phyloP scores from a whole-genome alignment of 1,140 invertebrate genomes.

The Philotrypesis tridentata region DNA sequence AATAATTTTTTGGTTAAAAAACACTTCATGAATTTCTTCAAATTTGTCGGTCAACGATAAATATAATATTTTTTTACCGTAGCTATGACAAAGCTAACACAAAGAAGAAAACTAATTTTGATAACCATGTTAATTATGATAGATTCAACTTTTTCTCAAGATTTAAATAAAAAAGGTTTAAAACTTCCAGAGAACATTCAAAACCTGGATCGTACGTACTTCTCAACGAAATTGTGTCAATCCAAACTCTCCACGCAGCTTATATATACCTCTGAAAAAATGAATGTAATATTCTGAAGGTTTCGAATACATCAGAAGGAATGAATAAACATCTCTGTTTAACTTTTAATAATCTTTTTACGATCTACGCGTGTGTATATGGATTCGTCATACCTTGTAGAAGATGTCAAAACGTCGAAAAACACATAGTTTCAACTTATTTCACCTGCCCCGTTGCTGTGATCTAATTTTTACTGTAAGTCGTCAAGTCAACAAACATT shows the following conservation, averaged over 20 bases:
- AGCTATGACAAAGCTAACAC: neutral
- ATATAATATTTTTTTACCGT: too few relatives aligned
- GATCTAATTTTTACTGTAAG: too few relatives aligned
- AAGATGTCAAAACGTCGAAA: neutral
- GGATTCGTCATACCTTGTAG: neutral
- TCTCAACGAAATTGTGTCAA: neutral
- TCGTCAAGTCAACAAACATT: too few relatives aligned
- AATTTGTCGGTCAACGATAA: too few relatives aligned
- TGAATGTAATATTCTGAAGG: neutral
- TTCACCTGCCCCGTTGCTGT: neutral
- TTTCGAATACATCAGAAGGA: neutral
- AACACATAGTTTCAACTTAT: neutral
- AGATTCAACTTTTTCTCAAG: neutral
- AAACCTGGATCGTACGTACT: neutral
- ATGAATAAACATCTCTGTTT: neutral
- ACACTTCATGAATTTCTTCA: too few relatives aligned
- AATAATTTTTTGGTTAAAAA: too few relatives aligned
- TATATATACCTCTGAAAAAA: neutral
- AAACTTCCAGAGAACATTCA: neutral
- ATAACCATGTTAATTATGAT: constrained; percentile 11
- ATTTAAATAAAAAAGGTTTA: neutral
- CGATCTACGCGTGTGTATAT: neutral
- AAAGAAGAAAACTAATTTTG: neutral
- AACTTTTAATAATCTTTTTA: neutral
- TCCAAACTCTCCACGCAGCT: neutral